Base-by-base conservation (phyloP, 2,888 invertebrate genomes). In the Perizoma flavofasciatum region DNA sequence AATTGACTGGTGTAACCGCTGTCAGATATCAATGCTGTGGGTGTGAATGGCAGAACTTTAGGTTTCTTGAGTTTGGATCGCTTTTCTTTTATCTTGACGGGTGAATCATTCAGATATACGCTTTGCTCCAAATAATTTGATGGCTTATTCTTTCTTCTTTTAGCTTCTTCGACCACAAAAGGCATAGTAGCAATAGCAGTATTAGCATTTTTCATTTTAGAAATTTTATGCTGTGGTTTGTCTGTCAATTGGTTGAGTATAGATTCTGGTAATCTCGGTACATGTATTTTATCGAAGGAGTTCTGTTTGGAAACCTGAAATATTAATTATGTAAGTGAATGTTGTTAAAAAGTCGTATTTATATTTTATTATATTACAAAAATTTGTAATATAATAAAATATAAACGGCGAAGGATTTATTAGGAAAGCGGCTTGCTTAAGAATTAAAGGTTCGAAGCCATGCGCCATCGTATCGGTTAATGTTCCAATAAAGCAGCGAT, bases 81-180 rank as follows among this genome's bases (percentile, higher is more conserved):
- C 54, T 82, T 85, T 46, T 70, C 72, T 58, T 78, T 82, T 58
- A 72, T 74, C 37, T 70, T 68, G 8, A 69, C 64, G 6, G 67
- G 61, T 6, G 78, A 71, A 32, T 83, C 82, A 66, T 88, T 84
- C n/a, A 89, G 64, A 67, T 83, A 88, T 41, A 92, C 73, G 72
- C 88, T 91, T 65, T 91, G 84, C 81, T 92, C 92, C 61, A 92
- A 77, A 69, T 85, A 91, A 55, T 81, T 79, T 5, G 91, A 91
- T 4, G 91, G 91, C 68, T 88, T 90, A 56, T 75, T 85, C 67
- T 74, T 85, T 43, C 78, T 78, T 61, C 68, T 78, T 55, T 65
- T 79, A 1, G 78, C 67, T 68, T 84, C 76, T 79, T 88, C 83
- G 0, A 92, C 87, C 45, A 72, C 35, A 66, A 92, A 92, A n/a